These are phyloP conservation scores for Drosophila albomicans DNA, from an alignment of 1,140 invertebrate genomes.

Conservation along the genomic window DNA sequence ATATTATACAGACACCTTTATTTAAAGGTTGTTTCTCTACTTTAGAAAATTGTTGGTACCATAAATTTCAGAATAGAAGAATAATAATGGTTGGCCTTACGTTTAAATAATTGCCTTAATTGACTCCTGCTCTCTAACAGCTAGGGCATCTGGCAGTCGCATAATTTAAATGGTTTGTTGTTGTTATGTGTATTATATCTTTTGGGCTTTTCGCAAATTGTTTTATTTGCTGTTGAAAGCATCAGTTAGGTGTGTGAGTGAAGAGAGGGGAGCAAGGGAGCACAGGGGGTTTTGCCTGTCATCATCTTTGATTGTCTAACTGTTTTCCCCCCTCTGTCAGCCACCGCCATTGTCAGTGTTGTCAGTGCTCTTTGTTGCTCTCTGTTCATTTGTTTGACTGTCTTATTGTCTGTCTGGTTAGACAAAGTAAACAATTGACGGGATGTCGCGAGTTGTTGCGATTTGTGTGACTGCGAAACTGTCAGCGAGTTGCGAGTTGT, in stretches of 20 bases:
- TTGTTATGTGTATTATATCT: constrained; percentile 6
- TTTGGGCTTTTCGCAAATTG: constrained; percentile 42
- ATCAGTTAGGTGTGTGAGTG: background rate
- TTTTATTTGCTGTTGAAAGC: constrained; percentile 53
- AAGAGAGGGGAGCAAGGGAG: background rate
- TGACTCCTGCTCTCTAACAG: background rate
- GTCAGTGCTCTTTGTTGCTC: too few species aligned
- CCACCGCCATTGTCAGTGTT: background rate
- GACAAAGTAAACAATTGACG: constrained; percentile 76
- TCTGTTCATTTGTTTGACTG: constrained; percentile 1
- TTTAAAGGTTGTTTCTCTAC: too few species aligned
- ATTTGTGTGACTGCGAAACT: constrained; percentile 59
- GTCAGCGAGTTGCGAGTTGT: constrained; percentile 62
- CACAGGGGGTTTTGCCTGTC: constrained; percentile 19
- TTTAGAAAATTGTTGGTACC: too few species aligned
- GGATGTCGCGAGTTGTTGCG: constrained; percentile 49
- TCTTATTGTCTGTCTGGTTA: constrained; percentile 13
- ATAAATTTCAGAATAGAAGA: too few species aligned
- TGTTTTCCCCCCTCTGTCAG: background rate
- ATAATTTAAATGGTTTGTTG: too few species aligned
- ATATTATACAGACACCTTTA: too few species aligned
- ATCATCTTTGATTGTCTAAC: constrained; percentile 35
- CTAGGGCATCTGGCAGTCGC: background rate
- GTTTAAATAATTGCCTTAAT: too few species aligned
- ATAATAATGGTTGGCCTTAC: too few species aligned